Evolutionary conservation across 2,888 invertebrate genomes (phyloP).

Genomic region (Perdita meconis): DNA sequence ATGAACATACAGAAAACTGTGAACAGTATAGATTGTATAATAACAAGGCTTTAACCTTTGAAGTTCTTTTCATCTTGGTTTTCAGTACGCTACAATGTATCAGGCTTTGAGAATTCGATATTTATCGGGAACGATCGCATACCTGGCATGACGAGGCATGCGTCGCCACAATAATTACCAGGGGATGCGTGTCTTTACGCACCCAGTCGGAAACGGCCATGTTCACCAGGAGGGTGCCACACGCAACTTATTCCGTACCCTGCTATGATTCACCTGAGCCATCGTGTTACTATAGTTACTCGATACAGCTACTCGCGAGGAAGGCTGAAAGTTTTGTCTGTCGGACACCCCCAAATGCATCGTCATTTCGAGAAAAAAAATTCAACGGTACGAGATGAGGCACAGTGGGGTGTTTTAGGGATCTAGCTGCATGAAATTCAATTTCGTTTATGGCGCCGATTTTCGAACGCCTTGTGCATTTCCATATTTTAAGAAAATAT

Average conservation of each 20-base stretch:
- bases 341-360: background rate
- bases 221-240: slow-evolving; percentile 62
- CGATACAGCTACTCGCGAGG: slow-evolving; percentile 17
- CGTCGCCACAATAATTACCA: slow-evolving; percentile 73
- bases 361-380: background rate
- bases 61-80: background rate
- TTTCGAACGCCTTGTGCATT: too few species aligned
- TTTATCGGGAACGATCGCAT: slow-evolving; percentile 69
- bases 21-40: too few species aligned
- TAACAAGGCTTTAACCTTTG: background rate
- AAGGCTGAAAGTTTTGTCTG: slow-evolving; percentile 15
- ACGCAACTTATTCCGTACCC: slow-evolving; percentile 57
- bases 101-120: slow-evolving; percentile 64
- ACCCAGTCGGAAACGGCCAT: slow-evolving; percentile 58
- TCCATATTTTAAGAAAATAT: too few species aligned
- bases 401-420: too few species aligned
- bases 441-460: too few species aligned
- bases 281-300: slow-evolving; percentile 68
- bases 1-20: too few species aligned
- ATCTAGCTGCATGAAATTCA: too few species aligned
- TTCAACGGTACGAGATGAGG: too few species aligned
- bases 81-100: slow-evolving; percentile 17
- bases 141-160: slow-evolving; percentile 71
- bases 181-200: slow-evolving; percentile 75
- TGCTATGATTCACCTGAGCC: slow-evolving; percentile 77